phyloP scores from a whole-genome alignment of 2,888 invertebrate genomes.

The Lasioglossum calceatum region DNA sequence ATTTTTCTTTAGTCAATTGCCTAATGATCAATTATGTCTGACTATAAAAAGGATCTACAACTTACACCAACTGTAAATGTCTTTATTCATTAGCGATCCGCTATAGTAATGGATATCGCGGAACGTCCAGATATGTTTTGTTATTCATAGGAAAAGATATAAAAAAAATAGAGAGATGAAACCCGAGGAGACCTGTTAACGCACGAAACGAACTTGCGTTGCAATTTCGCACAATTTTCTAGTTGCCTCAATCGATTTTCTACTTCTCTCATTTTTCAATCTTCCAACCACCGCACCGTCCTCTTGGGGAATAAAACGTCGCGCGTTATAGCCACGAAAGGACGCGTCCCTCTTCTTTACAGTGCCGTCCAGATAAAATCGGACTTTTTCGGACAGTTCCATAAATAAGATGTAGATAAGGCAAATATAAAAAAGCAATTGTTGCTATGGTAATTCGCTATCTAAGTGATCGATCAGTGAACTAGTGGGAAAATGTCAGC shows the following conservation, averaged over 20 bases:
- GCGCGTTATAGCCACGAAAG: not conserved
- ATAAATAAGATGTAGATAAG: not conserved
- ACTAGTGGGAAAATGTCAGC: not conserved
- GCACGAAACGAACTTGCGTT: not conserved
- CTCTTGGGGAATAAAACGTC: not conserved
- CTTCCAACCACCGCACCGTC: not conserved
- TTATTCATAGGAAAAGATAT: not conserved
- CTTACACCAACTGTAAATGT: too few species aligned
- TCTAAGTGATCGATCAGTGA: not conserved
- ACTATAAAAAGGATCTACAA: not conserved
- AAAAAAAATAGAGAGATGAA: not conserved
- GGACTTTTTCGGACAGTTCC: not conserved
- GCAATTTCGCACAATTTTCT: not conserved
- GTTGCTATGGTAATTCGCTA: not conserved
- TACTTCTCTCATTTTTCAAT: slow-evolving; percentile 16
- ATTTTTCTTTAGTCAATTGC: not conserved
- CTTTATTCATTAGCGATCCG: too few species aligned
- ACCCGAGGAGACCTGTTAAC: not conserved
- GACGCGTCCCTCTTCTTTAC: not conserved
- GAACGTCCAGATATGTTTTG: not conserved
- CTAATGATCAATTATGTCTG: too few species aligned
- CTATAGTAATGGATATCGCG: too few species aligned
- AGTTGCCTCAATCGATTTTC: not conserved
- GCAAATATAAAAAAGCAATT: not conserved
- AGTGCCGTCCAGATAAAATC: not conserved